These are phyloP conservation scores for Pyxicephalus adspersus DNA, from an alignment of 2,113 vertebrate genomes.

Conservation along the genomic window DNA sequence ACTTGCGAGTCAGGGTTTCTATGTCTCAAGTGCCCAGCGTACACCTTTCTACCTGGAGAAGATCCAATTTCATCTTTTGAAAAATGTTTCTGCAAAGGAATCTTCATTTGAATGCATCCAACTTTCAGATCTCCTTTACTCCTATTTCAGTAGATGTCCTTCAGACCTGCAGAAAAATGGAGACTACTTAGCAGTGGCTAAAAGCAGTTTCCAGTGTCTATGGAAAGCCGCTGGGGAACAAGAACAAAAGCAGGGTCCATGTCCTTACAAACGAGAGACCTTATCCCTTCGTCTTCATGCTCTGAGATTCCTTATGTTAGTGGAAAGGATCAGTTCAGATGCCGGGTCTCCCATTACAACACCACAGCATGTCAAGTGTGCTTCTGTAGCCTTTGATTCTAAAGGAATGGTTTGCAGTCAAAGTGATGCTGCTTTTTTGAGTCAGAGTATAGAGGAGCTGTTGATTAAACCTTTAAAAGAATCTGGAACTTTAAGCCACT, in stretches of 20 bases:
- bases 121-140: conserved; percentile 72
- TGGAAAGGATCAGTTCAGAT: conserved; percentile 60
- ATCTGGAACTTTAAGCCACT: background rate
- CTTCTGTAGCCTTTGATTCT: conserved; percentile 70
- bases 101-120: conserved; percentile 58
- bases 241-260: rapidly evolving
- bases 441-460: conserved; percentile 61
- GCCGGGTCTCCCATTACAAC: conserved; percentile 66
- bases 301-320: conserved; percentile 79
- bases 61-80: conserved; percentile 84
- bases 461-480: conserved; percentile 58
- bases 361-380: conserved; percentile 66
- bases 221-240: conserved; percentile 71
- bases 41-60: conserved; percentile 85
- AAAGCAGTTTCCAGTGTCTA: conserved; percentile 77
- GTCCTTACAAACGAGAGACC: conserved; percentile 36
- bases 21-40: conserved; percentile 61
- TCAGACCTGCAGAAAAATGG: background rate
- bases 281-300: conserved; percentile 75
- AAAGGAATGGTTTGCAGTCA: conserved; percentile 57
- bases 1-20: conserved; percentile 75
- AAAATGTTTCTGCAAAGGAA: conserved; percentile 67
- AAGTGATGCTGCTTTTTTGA: conserved; percentile 71
- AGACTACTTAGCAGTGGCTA: conserved; percentile 71
- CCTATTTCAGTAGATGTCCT: conserved; percentile 63